These are phyloP conservation scores for Montipora cactus DNA, from an alignment of 64 coral and sea anemone genomes.

Conservation along the genomic window DNA sequence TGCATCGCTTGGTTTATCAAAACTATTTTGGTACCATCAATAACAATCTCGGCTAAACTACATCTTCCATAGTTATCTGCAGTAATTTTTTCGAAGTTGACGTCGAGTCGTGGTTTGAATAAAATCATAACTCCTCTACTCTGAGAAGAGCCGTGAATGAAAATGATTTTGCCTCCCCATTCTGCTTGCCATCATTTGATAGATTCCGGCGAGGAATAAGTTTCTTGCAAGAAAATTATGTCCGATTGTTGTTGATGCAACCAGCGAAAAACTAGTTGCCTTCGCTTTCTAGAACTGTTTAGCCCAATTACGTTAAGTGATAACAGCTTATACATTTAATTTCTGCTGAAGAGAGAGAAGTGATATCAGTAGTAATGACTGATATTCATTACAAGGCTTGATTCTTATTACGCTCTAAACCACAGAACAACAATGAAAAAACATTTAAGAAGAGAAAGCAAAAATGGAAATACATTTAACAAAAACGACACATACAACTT, in stretches of 20 bases:
- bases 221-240: slow-evolving; percentile 37
- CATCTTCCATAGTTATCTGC: slow-evolving; percentile 27
- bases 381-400: background rate
- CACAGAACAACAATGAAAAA: too few relatives aligned
- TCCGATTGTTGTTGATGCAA: slow-evolving; percentile 24
- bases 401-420: too few relatives aligned
- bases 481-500: background rate
- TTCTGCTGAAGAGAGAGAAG: background rate
- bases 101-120: slow-evolving; percentile 34
- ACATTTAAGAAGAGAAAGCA: background rate
- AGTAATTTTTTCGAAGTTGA: slow-evolving; percentile 22
- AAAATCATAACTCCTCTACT: slow-evolving; percentile 52
- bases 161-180: slow-evolving; percentile 39
- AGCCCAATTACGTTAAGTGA: slow-evolving; percentile 39
- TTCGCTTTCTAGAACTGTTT: slow-evolving; percentile 40
- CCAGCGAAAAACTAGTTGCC: slow-evolving; percentile 36
- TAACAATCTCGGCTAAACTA: slow-evolving; percentile 30
- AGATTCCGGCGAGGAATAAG: background rate
- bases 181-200: slow-evolving; percentile 37
- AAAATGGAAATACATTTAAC: background rate
- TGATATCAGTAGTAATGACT: background rate
- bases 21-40: background rate
- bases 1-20: slow-evolving; percentile 50
- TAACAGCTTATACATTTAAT: slow-evolving; percentile 35
- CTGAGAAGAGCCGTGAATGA: slow-evolving; percentile 55